A percentile compares a stretch with the other conserved stretches of the same genome.
Conservation (phyloP, 2,888 invertebrate genomes). For the Hemicrepidius hirtus region DNA sequence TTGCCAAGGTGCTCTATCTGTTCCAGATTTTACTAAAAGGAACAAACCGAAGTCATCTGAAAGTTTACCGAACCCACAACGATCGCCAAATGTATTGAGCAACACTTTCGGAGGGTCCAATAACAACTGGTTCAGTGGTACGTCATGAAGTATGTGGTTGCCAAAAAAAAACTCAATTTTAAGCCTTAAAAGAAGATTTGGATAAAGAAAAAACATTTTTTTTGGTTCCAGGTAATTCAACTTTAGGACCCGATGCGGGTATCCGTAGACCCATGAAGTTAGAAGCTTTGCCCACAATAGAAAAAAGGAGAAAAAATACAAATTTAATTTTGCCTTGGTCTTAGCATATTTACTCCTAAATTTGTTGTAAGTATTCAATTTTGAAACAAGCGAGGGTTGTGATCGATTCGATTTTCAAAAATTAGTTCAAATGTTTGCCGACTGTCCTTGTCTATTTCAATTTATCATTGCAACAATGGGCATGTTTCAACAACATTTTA, state of each 20-base stretch:
- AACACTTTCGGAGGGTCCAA: slow-evolving; percentile 58
- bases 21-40: slow-evolving; percentile 66
- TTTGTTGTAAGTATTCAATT: too few species aligned
- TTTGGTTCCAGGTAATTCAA: slow-evolving; percentile 55
- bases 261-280: slow-evolving; percentile 66
- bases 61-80: slow-evolving; percentile 36
- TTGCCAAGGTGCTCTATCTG: slow-evolving; percentile 45
- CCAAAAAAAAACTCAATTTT: background rate
- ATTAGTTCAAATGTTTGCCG: too few species aligned
- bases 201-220: too few species aligned
- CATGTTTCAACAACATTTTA: too few species aligned
- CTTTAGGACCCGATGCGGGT: slow-evolving; percentile 51
- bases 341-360: slow-evolving; percentile 16
- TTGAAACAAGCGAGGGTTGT: too few species aligned
- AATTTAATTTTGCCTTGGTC: slow-evolving; percentile 45
- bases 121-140: slow-evolving; percentile 62
- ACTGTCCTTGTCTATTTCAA: too few species aligned
- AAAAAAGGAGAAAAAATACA: slow-evolving; percentile 58
- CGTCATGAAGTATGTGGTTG: slow-evolving; percentile 42
- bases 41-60: slow-evolving; percentile 65
- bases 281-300: slow-evolving; percentile 69
- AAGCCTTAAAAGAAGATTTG: too few species aligned
- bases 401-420: too few species aligned
- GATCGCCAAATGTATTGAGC: slow-evolving; percentile 47
- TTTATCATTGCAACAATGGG: too few species aligned